A percentile compares a stretch with the other conserved stretches of the same genome.
phyloP scores from a whole-genome alignment of 2,888 invertebrate genomes.

The Torymus texanus region DNA sequence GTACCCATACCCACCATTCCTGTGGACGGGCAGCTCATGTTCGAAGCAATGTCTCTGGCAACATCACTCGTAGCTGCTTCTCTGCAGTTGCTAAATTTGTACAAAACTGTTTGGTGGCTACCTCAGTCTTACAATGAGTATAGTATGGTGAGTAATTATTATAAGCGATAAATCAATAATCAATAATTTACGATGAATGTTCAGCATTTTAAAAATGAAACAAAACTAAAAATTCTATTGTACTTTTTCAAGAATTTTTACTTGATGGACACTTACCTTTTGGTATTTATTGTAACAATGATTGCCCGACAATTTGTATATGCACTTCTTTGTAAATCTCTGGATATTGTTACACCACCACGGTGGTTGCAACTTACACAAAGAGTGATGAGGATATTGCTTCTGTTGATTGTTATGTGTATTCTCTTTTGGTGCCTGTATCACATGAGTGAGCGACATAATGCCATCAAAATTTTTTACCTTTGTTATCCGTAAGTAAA shows the following conservation, averaged over 20 bases:
- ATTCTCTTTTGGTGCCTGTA: constrained; percentile 83
- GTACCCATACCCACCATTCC: constrained; percentile 88
- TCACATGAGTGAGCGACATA: constrained; percentile 85
- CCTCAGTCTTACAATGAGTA: constrained; percentile 93
- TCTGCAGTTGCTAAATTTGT: constrained; percentile 95
- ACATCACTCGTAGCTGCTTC: constrained; percentile 87
- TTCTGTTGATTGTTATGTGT: constrained; percentile 80
- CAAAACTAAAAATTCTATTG: background rate
- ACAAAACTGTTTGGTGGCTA: constrained; percentile 98
- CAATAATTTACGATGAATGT: constrained; percentile 8
- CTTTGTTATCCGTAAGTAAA: constrained; percentile 92
- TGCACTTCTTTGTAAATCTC: constrained; percentile 77
- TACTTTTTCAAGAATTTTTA: constrained; percentile 89
- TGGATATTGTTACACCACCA: constrained; percentile 77
- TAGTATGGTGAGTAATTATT: constrained; percentile 83
- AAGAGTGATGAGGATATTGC: constrained; percentile 76
- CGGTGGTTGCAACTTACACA: constrained; percentile 69
- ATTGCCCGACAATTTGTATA: constrained; percentile 88
- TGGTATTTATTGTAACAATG: constrained; percentile 88
- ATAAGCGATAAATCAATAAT: constrained; percentile 8
- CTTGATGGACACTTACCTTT: constrained; percentile 91
- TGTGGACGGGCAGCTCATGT: constrained; percentile 86
- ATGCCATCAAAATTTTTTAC: constrained; percentile 87
- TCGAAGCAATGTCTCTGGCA: constrained; percentile 89
- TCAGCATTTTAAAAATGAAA: constrained; percentile 30